A percentile compares a stretch with the other conserved stretches of the same genome.
These are phyloP conservation scores for Porites rus DNA, from an alignment of 92 coral and sea anemone species.

Conservation along the genomic window DNA sequence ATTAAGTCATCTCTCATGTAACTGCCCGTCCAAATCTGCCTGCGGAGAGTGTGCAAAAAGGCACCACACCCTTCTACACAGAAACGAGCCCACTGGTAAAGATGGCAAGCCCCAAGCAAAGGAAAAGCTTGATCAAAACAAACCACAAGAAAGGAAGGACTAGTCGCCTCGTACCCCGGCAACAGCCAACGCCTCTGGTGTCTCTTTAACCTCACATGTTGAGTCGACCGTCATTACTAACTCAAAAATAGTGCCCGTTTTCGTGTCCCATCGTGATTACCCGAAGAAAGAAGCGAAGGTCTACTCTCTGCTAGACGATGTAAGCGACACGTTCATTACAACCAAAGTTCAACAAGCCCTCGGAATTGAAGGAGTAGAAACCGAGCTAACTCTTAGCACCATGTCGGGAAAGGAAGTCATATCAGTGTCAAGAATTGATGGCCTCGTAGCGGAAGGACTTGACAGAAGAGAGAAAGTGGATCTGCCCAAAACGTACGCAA, in stretches of 20 bases:
- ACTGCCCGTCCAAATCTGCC: constrained; percentile 35
- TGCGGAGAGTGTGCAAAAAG: constrained; percentile 64
- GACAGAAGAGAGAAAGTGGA: constrained; percentile 2
- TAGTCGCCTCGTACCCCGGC: not conserved
- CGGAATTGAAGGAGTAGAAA: constrained; percentile 34
- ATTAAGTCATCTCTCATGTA: constrained; percentile 34
- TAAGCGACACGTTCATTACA: constrained; percentile 56
- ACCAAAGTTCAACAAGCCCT: constrained; percentile 8
- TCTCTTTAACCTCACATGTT: not conserved
- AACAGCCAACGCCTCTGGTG: not conserved
- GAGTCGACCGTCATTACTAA: constrained; percentile 10
- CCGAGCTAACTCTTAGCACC: too few species aligned
- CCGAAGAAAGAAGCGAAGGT: constrained; percentile 41
- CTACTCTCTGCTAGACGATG: constrained; percentile 56
- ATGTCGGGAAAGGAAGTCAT: too few species aligned
- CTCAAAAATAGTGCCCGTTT: constrained; percentile 27
- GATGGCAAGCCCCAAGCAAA: not conserved
- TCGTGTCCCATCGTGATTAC: constrained; percentile 13
- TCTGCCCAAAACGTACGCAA: not conserved
- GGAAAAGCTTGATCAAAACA: not conserved
- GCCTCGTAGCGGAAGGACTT: not conserved
- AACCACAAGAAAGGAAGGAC: not conserved
- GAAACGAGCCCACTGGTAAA: constrained; percentile 38
- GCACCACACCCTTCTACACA: constrained; percentile 76
- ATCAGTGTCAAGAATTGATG: too few species aligned